phyloP scores from a whole-genome alignment of 2,888 invertebrate genomes.

The Notodonta ziczac region DNA sequence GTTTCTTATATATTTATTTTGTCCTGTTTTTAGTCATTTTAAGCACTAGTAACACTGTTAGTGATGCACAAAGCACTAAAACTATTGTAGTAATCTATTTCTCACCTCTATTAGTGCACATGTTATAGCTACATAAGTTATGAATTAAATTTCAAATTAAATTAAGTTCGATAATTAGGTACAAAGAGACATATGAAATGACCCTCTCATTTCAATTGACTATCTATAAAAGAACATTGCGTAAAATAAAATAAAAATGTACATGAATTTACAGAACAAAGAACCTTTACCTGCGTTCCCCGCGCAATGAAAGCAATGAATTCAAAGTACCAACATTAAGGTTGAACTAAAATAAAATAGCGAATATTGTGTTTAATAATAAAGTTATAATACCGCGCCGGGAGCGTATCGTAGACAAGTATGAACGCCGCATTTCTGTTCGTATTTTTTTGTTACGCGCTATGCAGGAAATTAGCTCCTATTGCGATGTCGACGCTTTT shows the following conservation, averaged over 20 bases:
- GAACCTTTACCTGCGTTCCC: neutral
- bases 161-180: neutral
- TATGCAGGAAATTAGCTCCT: conserved; percentile 84
- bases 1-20: conserved; percentile 36
- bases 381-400: conserved; percentile 55
- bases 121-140: conserved; percentile 36
- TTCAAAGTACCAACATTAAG: neutral
- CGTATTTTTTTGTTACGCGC: conserved; percentile 75
- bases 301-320: conserved; percentile 2
- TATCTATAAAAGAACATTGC: neutral
- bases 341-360: conserved; percentile 30
- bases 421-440: conserved; percentile 76
- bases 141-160: neutral
- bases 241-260: neutral
- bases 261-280: neutral
- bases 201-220: neutral
- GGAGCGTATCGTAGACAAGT: conserved; percentile 54
- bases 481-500: conserved; percentile 84
- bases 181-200: neutral
- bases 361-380: conserved; percentile 52
- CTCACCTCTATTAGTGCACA: conserved; percentile 62
- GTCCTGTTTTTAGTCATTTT: conserved; percentile 31
- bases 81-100: conserved; percentile 41
- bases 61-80: conserved; percentile 67
- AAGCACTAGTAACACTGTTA: conserved; percentile 47